Percentiles rank a stretch among this genome's conserved stretches.
phyloP scores from a whole-genome alignment of 2,888 invertebrate species.

The Tethea ocularis region DNA sequence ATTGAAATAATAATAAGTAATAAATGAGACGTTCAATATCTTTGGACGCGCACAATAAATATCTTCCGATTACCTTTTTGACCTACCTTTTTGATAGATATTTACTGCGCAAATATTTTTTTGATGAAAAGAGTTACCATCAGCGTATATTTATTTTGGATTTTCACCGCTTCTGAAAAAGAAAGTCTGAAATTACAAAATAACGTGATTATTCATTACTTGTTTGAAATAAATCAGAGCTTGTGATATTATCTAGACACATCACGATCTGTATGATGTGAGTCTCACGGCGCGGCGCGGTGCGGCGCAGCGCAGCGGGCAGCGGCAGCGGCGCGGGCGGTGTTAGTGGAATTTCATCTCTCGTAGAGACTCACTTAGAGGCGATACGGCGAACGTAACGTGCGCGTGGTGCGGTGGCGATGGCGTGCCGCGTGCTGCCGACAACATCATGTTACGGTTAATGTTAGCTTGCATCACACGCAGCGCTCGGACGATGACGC shows the following conservation, averaged over 20 bases:
- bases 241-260: conserved; percentile 53
- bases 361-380: conserved; percentile 25
- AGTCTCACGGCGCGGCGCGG: conserved; percentile 43
- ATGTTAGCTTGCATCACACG: conserved; percentile 52
- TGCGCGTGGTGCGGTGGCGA: conserved; percentile 16
- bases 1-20: too few species aligned
- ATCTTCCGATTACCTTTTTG: too few species aligned
- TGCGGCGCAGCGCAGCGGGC: too few species aligned
- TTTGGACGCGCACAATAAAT: too few species aligned
- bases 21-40: too few species aligned
- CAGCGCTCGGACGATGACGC: conserved; percentile 47
- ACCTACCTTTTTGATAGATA: too few species aligned
- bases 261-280: conserved; percentile 54
- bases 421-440: conserved; percentile 20
- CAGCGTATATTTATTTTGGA: too few species aligned
- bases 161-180: conserved; percentile 33
- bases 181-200: conserved; percentile 53
- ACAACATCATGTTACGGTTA: conserved; percentile 45
- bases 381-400: conserved; percentile 17
- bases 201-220: conserved; percentile 47
- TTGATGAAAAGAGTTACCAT: too few species aligned
- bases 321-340: conserved; percentile 22
- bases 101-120: too few species aligned
- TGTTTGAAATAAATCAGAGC: conserved; percentile 52
- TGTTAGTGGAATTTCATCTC: conserved; percentile 26